phyloP scores from a whole-genome alignment of 2,797 vertebrate genomes.

The Echiichthys vipera region DNA sequence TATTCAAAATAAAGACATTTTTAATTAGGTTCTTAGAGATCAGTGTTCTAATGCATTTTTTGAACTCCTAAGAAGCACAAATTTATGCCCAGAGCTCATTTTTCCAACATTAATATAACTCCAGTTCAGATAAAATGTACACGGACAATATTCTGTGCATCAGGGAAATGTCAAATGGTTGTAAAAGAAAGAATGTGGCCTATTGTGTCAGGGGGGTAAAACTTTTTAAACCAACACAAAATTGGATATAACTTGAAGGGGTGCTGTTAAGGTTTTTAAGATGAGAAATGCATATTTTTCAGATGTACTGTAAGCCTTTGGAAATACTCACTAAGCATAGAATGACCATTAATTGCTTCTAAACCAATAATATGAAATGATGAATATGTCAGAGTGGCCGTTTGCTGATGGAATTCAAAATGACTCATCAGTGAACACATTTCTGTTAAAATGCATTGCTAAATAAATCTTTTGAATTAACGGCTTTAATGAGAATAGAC shows the following conservation, averaged over 20 bases:
- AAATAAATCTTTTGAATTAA: conserved; percentile 29
- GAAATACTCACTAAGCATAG: conserved; percentile 3
- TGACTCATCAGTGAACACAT: conserved; percentile 1
- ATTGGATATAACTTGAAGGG: conserved; percentile 3
- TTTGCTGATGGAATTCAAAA: conserved; percentile 32
- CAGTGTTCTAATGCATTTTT: background rate
- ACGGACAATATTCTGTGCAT: conserved; percentile 7
- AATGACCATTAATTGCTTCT: background rate
- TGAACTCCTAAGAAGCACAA: background rate
- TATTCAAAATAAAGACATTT: background rate
- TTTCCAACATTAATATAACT: background rate
- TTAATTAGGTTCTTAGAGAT: background rate
- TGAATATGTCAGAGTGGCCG: background rate
- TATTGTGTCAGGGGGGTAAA: background rate
- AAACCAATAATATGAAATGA: conserved; percentile 5
- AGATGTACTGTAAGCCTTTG: background rate
- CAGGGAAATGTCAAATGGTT: conserved; percentile 2
- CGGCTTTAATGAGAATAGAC: conserved; percentile 26
- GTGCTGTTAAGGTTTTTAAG: conserved; percentile 16
- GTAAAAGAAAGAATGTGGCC: background rate
- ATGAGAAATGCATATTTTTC: conserved; percentile 13
- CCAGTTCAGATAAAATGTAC: background rate
- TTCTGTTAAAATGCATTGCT: conserved; percentile 23
- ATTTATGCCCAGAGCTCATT: background rate
- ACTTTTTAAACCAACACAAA: conserved; percentile 10